Conservation (phyloP, 2,797 vertebrate genomes). For the Sphenodon punctatus region DNA sequence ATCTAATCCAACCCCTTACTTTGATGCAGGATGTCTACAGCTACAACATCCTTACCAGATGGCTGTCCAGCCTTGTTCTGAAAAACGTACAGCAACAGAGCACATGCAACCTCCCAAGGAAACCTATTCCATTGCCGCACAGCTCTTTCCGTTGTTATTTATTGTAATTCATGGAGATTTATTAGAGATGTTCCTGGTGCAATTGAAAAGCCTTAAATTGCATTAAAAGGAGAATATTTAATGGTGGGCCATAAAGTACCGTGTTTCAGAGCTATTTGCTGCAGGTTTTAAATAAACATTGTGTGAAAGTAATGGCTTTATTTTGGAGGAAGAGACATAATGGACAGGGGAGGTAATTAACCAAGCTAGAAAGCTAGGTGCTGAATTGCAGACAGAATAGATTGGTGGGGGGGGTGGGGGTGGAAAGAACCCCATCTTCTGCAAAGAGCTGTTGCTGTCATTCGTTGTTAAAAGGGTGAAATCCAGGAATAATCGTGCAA, state of each 20-base stretch:
- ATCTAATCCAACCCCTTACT: no score
- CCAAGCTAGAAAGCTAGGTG: not conserved
- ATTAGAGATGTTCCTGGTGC: conserved; percentile 48
- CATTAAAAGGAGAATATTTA: conserved; percentile 59
- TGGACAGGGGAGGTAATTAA: conserved; percentile 12
- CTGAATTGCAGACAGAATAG: not conserved
- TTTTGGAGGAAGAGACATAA: conserved; percentile 38
- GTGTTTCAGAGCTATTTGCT: conserved; percentile 58
- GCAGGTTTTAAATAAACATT: conserved; percentile 64
- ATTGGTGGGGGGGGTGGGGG: no score
- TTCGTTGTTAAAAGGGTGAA: no score
- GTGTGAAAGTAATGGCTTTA: conserved; percentile 22
- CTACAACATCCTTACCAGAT: no score
- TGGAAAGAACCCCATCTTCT: no score
- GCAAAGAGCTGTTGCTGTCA: not conserved
- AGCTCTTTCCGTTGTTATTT: no score
- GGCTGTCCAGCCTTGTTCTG: no score
- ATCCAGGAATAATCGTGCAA: no score
- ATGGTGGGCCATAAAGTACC: conserved; percentile 50
- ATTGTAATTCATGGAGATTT: conserved; percentile 70
- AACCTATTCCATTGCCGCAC: no score
- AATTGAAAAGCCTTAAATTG: conserved; percentile 61
- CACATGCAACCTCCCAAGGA: no score
- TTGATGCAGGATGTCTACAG: no score
- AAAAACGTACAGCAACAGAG: no score